A percentile compares a stretch with the other conserved stretches of the same genome.
Evolutionary conservation across 2,888 invertebrate species (phyloP).

Genomic region (Chaetoderma sp.): DNA sequence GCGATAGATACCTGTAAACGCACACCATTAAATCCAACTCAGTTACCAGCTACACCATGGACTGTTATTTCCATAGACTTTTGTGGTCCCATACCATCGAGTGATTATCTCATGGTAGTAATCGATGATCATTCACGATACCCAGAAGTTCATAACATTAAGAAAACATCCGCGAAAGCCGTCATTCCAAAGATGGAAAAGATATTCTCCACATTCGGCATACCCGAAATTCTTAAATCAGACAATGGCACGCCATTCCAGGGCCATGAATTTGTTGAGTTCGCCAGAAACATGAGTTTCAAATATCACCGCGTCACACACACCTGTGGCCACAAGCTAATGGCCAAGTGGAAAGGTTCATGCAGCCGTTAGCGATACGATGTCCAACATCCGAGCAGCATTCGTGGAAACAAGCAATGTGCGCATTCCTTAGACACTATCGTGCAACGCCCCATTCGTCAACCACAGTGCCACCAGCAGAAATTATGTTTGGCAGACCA

Average conservation of each 20-base stretch:
- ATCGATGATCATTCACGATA: too few relatives aligned
- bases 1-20: not conserved
- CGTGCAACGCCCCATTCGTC: not conserved
- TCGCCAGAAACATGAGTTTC: conserved; percentile 11
- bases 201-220: conserved; percentile 3
- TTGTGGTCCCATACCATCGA: not conserved
- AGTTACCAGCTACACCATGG: not conserved
- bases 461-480: not conserved
- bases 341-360: not conserved
- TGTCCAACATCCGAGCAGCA: not conserved
- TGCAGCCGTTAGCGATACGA: not conserved
- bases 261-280: conserved; percentile 16
- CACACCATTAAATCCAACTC: not conserved
- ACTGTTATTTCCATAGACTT: not conserved
- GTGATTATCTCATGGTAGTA: too few relatives aligned
- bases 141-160: not conserved
- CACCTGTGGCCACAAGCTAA: not conserved
- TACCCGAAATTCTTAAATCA: conserved; percentile 16
- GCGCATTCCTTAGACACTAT: not conserved
- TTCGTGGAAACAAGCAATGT: not conserved
- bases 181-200: conserved; percentile 21
- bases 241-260: conserved; percentile 12
- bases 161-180: conserved; percentile 15
- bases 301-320: conserved; percentile 2
- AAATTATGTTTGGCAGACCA: not conserved